A percentile compares a stretch with the other conserved stretches of the same genome.
Evolutionary conservation across 2,797 vertebrate genomes (phyloP).

Genomic region (Tenualosa thibaudeaui): DNA sequence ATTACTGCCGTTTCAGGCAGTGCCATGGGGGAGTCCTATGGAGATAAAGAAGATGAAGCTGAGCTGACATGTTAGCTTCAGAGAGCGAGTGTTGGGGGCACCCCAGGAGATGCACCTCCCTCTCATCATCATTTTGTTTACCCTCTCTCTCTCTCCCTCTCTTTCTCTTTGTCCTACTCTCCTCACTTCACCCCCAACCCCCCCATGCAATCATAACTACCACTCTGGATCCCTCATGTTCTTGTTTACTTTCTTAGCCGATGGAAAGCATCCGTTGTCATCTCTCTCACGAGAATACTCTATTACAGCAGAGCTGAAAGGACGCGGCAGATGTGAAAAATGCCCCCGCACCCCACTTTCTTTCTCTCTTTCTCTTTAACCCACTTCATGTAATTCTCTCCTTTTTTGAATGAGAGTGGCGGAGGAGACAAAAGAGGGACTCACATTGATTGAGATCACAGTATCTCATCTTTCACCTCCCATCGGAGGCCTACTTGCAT

Average conservation of each 20-base stretch:
- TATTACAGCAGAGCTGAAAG: slow-evolving; percentile 47
- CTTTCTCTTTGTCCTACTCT: not conserved
- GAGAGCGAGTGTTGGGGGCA: slow-evolving; percentile 60
- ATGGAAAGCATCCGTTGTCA: slow-evolving; percentile 62
- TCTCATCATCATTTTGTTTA: slow-evolving; percentile 24
- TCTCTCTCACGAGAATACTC: slow-evolving; percentile 59
- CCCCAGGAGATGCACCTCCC: slow-evolving; percentile 54
- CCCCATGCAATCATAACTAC: slow-evolving; percentile 14
- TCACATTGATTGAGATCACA: slow-evolving; percentile 15
- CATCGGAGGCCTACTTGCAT: not conserved
- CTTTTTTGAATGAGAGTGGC: not conserved
- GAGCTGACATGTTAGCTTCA: slow-evolving; percentile 70
- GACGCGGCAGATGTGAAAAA: slow-evolving; percentile 7
- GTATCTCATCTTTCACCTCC: not conserved
- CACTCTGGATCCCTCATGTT: slow-evolving; percentile 51
- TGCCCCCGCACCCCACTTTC: not conserved
- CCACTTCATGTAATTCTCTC: not conserved
- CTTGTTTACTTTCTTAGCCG: slow-evolving; percentile 59
- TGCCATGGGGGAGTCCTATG: slow-evolving; percentile 32
- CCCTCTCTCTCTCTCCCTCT: slow-evolving; percentile 30
- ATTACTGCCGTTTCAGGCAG: not conserved
- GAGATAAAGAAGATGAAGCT: slow-evolving; percentile 68
- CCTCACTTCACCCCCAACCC: not conserved
- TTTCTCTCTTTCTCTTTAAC: not conserved
- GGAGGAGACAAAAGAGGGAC: not conserved